A percentile compares a stretch with the other conserved stretches of the same genome.
Evolutionary conservation across 2,797 vertebrate species (phyloP).

Genomic region (Rallus crepitans): DNA sequence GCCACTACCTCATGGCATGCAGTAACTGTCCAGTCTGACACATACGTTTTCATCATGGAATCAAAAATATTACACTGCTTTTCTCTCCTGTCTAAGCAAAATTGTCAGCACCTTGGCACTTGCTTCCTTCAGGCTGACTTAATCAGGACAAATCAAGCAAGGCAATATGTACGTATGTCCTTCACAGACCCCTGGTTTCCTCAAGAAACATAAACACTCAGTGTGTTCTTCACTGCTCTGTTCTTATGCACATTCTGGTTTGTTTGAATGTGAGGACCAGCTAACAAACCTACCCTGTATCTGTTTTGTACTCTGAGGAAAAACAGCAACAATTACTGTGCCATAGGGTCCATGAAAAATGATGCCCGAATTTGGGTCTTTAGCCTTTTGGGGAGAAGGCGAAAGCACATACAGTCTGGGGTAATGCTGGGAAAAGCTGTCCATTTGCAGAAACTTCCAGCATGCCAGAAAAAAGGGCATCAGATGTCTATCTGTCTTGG

Average conservation of each 20-base stretch:
- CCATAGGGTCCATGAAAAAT: not conserved
- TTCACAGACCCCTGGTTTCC: not conserved
- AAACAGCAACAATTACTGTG: not conserved
- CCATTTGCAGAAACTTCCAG: not conserved
- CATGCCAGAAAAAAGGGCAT: not conserved
- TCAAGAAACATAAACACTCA: not conserved
- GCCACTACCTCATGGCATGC: not conserved
- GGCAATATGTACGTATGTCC: rapidly evolving
- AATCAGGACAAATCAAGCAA: not conserved
- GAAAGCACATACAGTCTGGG: rapidly evolving
- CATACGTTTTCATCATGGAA: not conserved
- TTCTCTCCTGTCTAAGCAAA: not conserved
- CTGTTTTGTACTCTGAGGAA: not conserved
- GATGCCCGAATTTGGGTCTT: not conserved
- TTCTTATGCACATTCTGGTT: not conserved
- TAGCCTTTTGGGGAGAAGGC: not conserved
- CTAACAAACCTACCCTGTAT: not conserved
- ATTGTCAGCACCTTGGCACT: not conserved
- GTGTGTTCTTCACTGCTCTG: not conserved
- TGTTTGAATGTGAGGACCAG: not conserved
- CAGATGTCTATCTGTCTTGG: not conserved
- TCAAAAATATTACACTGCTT: not conserved
- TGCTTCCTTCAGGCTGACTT: not conserved
- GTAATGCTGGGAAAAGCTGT: not conserved
- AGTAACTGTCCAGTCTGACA: not conserved